Percentiles rank a stretch among this genome's conserved stretches.
Evolutionary conservation across 2,888 invertebrate genomes (phyloP).

Genomic region (Lymantria monacha): DNA sequence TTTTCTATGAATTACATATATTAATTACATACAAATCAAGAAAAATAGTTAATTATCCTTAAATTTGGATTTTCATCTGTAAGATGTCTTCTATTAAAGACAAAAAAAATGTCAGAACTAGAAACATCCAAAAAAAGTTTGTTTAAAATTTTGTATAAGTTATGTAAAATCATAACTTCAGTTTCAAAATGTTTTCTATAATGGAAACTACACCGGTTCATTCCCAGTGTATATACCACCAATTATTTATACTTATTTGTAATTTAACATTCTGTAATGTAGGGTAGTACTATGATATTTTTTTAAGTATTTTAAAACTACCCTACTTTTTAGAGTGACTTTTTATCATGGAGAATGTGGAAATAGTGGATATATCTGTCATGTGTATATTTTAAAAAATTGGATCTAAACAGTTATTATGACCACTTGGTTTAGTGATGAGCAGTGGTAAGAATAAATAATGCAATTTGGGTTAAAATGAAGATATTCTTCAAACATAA

Average conservation of each 20-base stretch:
- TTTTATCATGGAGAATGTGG: no score
- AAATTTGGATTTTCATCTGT: not conserved
- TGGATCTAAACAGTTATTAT: no score
- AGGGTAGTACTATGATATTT: no score
- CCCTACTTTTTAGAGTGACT: no score
- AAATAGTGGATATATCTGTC: no score
- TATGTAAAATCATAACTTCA: not conserved
- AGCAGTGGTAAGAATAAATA: no score
- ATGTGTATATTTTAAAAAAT: no score
- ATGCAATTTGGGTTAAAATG: no score
- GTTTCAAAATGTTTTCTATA: not conserved
- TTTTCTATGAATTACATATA: slow-evolving; percentile 3
- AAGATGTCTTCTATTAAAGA: not conserved
- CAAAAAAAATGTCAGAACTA: not conserved
- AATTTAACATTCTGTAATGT: no score
- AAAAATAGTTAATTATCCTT: not conserved
- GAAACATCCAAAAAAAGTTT: not conserved
- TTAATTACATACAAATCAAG: not conserved
- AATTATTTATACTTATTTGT: slow-evolving; percentile 41
- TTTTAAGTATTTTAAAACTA: no score
- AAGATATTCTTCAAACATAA: no score
- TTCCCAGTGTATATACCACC: slow-evolving; percentile 64
- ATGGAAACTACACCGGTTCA: slow-evolving; percentile 36
- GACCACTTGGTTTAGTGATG: no score
- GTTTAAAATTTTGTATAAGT: not conserved